Base-by-base conservation (phyloP, 2,888 invertebrate species). In the Leucania comma region DNA sequence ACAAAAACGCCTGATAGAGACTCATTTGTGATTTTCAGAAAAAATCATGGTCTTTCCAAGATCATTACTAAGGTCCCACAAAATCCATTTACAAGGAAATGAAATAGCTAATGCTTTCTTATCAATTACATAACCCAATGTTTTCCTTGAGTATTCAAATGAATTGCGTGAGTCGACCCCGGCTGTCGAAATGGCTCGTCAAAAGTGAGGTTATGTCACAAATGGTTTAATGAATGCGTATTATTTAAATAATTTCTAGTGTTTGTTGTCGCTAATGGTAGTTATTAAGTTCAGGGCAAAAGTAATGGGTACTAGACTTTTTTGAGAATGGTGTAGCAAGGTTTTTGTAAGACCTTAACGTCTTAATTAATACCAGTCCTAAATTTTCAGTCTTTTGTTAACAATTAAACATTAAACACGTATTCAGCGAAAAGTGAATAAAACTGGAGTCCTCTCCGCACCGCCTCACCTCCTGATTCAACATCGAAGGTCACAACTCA, bases 131-230 rank as follows among this genome's bases (percentile, higher is more conserved):
- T 87, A 88, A 89, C 83, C 78, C 77, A 73, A 80, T 86, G 88
- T 88, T 88, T 87, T 87, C 85, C 86, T 87, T 87, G 86, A 88
- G 88, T 90, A 90, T 90, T 88, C 86, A 87, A 88, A 87, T 84
- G 83, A 82, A 86, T 89, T 89, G 91, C 92, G 91, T 91, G 91
- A 56, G 62, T 77, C 66, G 53, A 35, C 58, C 62, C 46, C 57
- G 59, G 64, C 68, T 78, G 81, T 72, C 82, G 78, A 72, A 77
- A 77, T 63, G 64, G 72, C 86, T 81, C 85, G 87, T 88, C 84
- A 75, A 82, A 86, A 86, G 85, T 86, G 73, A 85, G 82, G 78
- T 83, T 83, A 83, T 82, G 84, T 83, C 82, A 73, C 78, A 84
- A 85, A 76, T 85, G 80, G 72, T 58, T 61, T 85, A 85, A 86